Percentiles rank a stretch among this genome's conserved stretches.
Evolutionary conservation across 2,888 invertebrate genomes (phyloP).

Genomic region (Empis livida): DNA sequence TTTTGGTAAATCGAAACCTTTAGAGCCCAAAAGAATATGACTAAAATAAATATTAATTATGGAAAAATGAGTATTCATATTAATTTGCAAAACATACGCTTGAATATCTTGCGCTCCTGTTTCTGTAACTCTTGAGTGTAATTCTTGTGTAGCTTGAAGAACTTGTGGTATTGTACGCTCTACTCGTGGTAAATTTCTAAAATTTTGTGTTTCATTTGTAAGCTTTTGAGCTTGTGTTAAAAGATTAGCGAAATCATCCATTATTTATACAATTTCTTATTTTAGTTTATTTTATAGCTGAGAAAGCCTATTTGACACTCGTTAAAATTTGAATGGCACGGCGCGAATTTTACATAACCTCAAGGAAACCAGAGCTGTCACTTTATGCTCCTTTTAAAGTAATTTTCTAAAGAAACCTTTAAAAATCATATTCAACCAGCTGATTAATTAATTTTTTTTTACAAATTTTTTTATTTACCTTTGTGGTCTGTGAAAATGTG

Average conservation of each 20-base stretch:
- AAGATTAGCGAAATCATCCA: slow-evolving; percentile 55
- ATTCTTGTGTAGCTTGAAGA: slow-evolving; percentile 76
- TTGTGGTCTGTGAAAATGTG: slow-evolving; percentile 4
- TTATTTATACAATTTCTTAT: too few species aligned
- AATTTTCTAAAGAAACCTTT: too few species aligned
- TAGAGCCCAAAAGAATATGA: slow-evolving; percentile 77
- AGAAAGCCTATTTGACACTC: too few species aligned
- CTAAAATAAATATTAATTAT: slow-evolving; percentile 37
- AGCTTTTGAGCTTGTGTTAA: slow-evolving; percentile 86
- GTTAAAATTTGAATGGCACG: too few species aligned
- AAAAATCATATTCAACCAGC: too few species aligned
- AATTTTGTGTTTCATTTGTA: slow-evolving; percentile 75
- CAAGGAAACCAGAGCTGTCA: too few species aligned
- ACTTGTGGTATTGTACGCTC: slow-evolving; percentile 86
- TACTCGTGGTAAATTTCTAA: slow-evolving; percentile 70
- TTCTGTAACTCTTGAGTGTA: slow-evolving; percentile 76
- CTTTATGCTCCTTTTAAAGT: too few species aligned
- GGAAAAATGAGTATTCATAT: background rate
- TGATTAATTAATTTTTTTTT: too few species aligned
- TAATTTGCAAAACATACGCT: slow-evolving; percentile 43
- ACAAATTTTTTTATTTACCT: too few species aligned
- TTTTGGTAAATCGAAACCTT: slow-evolving; percentile 88
- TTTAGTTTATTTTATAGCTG: too few species aligned
- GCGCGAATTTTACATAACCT: too few species aligned
- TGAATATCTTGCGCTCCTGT: slow-evolving; percentile 81